A percentile compares a stretch with the other conserved stretches of the same genome.
These are phyloP conservation scores for Beris morrisii DNA, from an alignment of 2,888 invertebrate genomes.

Conservation along the genomic window DNA sequence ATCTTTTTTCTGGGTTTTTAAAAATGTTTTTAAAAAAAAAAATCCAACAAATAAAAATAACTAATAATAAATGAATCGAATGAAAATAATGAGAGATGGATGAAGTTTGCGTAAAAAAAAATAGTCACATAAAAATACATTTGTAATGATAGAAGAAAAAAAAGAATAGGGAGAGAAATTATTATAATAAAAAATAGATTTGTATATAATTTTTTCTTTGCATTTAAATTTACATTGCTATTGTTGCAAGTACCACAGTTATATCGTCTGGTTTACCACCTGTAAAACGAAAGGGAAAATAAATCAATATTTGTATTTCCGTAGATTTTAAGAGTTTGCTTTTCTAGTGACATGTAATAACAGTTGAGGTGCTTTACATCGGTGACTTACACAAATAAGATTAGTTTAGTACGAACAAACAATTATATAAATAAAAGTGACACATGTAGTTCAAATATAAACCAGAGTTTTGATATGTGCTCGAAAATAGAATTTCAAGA, in stretches of 20 bases:
- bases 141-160: constrained; percentile 13
- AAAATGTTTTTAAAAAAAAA: neutral
- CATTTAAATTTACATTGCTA: constrained; percentile 65
- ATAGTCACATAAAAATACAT: constrained; percentile 21
- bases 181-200: constrained; percentile 31
- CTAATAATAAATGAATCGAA: constrained; percentile 9
- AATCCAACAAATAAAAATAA: constrained; percentile 9
- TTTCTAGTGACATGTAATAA: neutral
- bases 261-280: constrained; percentile 99
- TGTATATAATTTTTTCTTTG: constrained; percentile 14
- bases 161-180: neutral
- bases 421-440: too few relatives aligned
- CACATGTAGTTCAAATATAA: too few relatives aligned
- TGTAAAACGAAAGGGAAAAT: constrained; percentile 49
- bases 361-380: neutral
- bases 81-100: constrained; percentile 8
- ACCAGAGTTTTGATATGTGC: too few relatives aligned
- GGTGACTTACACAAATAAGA: neutral
- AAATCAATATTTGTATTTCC: neutral
- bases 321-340: neutral
- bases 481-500: too few relatives aligned
- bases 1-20: neutral
- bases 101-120: neutral
- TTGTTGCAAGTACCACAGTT: constrained; percentile 93
- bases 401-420: too few relatives aligned